Conservation (phyloP, 2,888 invertebrate genomes). For the Rhingia rostrata region DNA sequence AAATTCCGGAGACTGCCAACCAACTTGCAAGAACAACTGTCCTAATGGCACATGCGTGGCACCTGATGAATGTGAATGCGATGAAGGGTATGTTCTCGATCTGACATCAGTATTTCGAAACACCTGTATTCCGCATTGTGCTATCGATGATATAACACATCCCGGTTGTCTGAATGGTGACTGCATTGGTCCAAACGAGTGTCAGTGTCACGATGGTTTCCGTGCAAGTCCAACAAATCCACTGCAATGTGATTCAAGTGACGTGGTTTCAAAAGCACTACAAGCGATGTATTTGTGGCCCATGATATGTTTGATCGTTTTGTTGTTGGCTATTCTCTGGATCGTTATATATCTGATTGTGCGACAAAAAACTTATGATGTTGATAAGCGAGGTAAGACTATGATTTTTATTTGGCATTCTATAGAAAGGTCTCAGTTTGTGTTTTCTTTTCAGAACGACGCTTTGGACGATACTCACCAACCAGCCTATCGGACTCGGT, state of each 20-base stretch:
- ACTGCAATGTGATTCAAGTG: conserved; percentile 31
- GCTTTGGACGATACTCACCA: conserved; percentile 30
- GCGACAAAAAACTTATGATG: conserved; percentile 29
- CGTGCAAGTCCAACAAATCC: conserved; percentile 19
- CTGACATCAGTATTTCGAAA: conserved; percentile 21
- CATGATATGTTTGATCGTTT: not conserved
- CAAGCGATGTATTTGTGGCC: not conserved
- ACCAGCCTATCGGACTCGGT: conserved; percentile 36
- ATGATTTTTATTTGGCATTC: not conserved
- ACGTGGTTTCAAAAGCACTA: not conserved
- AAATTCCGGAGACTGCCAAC: conserved; percentile 73
- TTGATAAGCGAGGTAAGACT: conserved; percentile 53
- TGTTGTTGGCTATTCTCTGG: not conserved
- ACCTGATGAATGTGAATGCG: conserved; percentile 76
- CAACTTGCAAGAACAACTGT: conserved; percentile 80
- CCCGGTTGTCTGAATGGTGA: conserved; percentile 78
- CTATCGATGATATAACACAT: conserved; percentile 47
- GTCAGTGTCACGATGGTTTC: conserved; percentile 61
- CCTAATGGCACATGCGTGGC: conserved; percentile 78
- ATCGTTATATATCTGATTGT: conserved; percentile 17
- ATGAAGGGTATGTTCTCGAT: conserved; percentile 76
- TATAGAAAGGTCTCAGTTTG: not conserved
- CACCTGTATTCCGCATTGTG: conserved; percentile 25
- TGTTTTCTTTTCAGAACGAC: conserved; percentile 40
- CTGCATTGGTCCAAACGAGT: conserved; percentile 51